Percentiles rank a stretch among this genome's conserved stretches.
These are phyloP conservation scores for Cladopsammia gracilis DNA, from an alignment of 64 coral and sea anemone species.

Conservation along the genomic window DNA sequence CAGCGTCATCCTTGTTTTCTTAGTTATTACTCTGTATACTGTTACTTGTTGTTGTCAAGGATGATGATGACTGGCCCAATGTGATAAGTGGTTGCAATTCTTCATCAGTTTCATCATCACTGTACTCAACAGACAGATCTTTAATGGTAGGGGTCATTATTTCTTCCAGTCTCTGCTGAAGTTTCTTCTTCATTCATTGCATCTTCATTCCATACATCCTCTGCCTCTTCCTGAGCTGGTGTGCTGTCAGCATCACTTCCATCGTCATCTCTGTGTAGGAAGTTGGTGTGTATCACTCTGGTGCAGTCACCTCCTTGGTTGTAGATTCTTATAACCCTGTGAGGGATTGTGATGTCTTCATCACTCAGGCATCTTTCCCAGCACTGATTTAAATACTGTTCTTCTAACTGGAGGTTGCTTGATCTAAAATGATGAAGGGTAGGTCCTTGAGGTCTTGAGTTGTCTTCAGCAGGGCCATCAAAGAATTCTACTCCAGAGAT, in stretches of 20 bases:
- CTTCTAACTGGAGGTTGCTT: not conserved
- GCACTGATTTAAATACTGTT: not conserved
- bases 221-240: not conserved
- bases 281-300: not conserved
- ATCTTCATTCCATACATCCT: not conserved
- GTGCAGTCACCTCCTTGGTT: not conserved
- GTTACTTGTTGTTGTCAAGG: not conserved
- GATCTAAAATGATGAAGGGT: not conserved
- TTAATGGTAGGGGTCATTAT: too few relatives aligned
- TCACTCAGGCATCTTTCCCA: not conserved
- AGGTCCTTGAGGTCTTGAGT: not conserved
- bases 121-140: too few relatives aligned
- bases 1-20: too few relatives aligned
- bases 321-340: not conserved
- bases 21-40: not conserved
- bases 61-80: too few relatives aligned
- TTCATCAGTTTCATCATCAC: too few relatives aligned
- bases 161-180: too few relatives aligned
- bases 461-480: not conserved
- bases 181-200: too few relatives aligned
- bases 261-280: not conserved
- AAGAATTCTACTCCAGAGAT: not conserved
- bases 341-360: slow-evolving; percentile 7
- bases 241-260: not conserved
- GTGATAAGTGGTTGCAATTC: too few relatives aligned